A percentile compares a stretch with the other conserved stretches of the same genome.
These are phyloP conservation scores for Papilio helenus DNA, from an alignment of 1,140 invertebrate genomes.

Conservation along the genomic window DNA sequence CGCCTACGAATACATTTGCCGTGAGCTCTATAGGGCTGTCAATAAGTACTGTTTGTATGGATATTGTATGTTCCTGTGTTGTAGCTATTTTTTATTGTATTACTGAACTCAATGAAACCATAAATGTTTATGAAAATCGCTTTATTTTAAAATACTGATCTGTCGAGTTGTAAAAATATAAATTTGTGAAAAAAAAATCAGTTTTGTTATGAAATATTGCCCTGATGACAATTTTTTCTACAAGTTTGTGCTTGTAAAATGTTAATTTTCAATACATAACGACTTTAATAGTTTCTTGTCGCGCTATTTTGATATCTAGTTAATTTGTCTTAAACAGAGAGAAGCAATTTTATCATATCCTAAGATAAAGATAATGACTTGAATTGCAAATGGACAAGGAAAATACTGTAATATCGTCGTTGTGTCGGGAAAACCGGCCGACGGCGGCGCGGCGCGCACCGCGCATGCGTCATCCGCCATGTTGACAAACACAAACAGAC, in stretches of 20 bases:
- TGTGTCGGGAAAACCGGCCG: slow-evolving; percentile 2
- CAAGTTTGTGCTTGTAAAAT: too few relatives aligned
- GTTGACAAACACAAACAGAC: slow-evolving; percentile 4
- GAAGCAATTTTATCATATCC: background rate
- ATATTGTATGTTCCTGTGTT: too few relatives aligned
- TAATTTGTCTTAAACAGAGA: background rate
- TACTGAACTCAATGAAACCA: background rate
- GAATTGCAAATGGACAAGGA: slow-evolving; percentile 1
- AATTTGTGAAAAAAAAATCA: too few relatives aligned
- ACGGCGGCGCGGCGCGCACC: background rate
- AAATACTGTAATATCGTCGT: background rate
- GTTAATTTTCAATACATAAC: too few relatives aligned
- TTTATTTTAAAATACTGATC: background rate
- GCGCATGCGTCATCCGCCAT: slow-evolving; percentile 5
- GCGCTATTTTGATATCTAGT: background rate
- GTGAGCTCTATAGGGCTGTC: background rate
- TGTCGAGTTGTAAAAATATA: background rate
- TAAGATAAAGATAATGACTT: slow-evolving; percentile 12
- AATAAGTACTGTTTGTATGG: too few relatives aligned
- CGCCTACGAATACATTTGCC: background rate
- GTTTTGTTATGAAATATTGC: too few relatives aligned
- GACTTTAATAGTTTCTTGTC: too few relatives aligned
- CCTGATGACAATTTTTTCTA: too few relatives aligned
- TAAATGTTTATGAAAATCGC: background rate
- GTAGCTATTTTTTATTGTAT: too few relatives aligned